phyloP scores from a whole-genome alignment of 2,888 invertebrate species.

The Aromia moschata region DNA sequence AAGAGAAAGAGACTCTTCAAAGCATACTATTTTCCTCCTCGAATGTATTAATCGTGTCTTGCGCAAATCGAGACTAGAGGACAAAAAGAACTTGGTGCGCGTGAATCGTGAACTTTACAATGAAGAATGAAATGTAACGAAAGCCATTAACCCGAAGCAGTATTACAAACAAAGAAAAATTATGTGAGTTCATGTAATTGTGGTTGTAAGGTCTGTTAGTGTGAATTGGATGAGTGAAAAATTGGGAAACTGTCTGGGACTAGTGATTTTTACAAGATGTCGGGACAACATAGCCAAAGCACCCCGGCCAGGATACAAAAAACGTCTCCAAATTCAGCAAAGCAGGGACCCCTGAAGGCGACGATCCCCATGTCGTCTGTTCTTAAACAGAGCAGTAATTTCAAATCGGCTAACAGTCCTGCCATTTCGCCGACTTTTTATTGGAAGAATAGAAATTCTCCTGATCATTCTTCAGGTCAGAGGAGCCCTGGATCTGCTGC shows the following conservation, averaged over 20 bases:
- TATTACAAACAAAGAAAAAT: conserved; percentile 16
- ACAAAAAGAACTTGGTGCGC: conserved; percentile 29
- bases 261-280: conserved; percentile 35
- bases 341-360: conserved; percentile 78
- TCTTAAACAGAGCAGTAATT: conserved; percentile 68
- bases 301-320: conserved; percentile 67
- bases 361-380: conserved; percentile 80
- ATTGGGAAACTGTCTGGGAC: conserved; percentile 13
- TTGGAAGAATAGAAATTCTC: conserved; percentile 74
- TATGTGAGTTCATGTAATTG: conserved; percentile 10
- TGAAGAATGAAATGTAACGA: conserved; percentile 20
- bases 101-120: conserved; percentile 26
- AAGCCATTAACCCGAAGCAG: conserved; percentile 20
- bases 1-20: background rate
- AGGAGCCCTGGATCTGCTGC: conserved; percentile 78
- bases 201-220: conserved; percentile 10
- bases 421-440: conserved; percentile 73
- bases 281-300: conserved; percentile 41
- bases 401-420: conserved; percentile 72
- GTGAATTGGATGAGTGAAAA: conserved; percentile 31
- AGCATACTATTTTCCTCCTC: conserved; percentile 6
- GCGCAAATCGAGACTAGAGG: conserved; percentile 22
- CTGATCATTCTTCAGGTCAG: conserved; percentile 75
- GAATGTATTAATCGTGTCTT: conserved; percentile 19
- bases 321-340: conserved; percentile 72